phyloP scores from a whole-genome alignment of 2,797 vertebrate species.

The Notoglanidium macrostoma region DNA sequence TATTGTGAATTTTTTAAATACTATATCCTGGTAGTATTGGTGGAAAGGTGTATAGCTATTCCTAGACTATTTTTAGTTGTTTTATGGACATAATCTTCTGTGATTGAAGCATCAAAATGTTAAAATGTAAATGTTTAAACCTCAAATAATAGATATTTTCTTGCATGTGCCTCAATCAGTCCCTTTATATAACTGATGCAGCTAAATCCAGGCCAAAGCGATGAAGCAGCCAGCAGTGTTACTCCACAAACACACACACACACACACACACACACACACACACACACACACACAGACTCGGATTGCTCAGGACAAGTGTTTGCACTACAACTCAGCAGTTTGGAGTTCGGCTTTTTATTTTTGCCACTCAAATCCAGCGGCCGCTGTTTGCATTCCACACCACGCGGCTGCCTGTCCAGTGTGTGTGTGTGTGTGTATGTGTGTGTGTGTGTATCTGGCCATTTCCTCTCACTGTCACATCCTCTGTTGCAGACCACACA shows the following conservation, averaged over 20 bases:
- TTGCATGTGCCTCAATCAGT: neutral
- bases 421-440: constrained; percentile 34
- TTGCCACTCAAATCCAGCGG: constrained; percentile 64
- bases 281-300: neutral
- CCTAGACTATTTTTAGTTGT: neutral
- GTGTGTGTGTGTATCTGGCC: constrained; percentile 42
- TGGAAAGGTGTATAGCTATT: neutral
- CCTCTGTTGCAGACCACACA: constrained; percentile 48
- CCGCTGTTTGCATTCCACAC: constrained; percentile 62
- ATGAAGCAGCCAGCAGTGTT: neutral
- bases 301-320: constrained; percentile 13
- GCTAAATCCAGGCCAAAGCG: neutral
- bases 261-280: constrained; percentile 13
- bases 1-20: neutral
- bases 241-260: constrained; percentile 3
- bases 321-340: constrained; percentile 18
- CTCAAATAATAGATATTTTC: neutral
- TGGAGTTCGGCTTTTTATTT: constrained; percentile 51
- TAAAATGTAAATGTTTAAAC: constrained; percentile 1
- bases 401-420: constrained; percentile 39
- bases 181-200: neutral
- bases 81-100: neutral
- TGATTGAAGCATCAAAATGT: neutral
- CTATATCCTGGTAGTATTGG: neutral
- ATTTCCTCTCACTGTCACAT: constrained; percentile 29